Base-by-base conservation (phyloP, 2,797 vertebrate species). In the Melanogrammus aeglefinus region DNA sequence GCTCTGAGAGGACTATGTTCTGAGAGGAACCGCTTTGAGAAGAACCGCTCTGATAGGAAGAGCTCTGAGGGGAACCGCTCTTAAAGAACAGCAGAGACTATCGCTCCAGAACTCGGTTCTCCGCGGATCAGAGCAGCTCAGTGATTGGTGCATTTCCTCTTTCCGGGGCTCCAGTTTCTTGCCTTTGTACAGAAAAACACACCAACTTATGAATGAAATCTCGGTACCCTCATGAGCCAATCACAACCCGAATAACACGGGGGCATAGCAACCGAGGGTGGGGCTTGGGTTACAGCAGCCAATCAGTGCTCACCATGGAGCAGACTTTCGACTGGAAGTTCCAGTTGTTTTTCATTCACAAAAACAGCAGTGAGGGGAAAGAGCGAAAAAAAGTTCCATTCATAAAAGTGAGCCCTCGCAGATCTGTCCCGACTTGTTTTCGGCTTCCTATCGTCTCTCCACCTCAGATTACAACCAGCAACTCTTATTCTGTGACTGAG, bases 261-360 rank as follows among this genome's bases (percentile, higher is more conserved):
- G 6, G 83, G 85, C 83, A 86, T 92, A 86, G 90, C 91, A 92
- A 91, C 89, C 44, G 66, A 66, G 77, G 95, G 95, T 76, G 91
- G 94, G 74, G 91, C 83, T 79, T 83, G 27, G 2, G 5, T 6
- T 0, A 0, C 66, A 29, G 72, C 74, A 83, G 85, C 94, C 94
- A 94, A 94, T 94, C 89, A 16, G 0, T 21, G 75, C 1, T 3
- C 72, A 6, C 80, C 76, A 82, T 80, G 33, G 86, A 80, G 80
- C 81, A 75, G 86, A 83, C 77, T 87, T 91, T 90, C 83, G 86
- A 86, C 91, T 81, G 87, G 84, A 88, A 92, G 93, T 94, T 94
- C 90, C 93, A 94, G 93, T 95, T 95, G 94, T 95, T 95, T 95
- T 95, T 95, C 95, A 95, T 95, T 95, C 94, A 95, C 93, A 95